Conservation (phyloP, 1,140 invertebrate genomes). For the Oreohelix idahoensis region DNA sequence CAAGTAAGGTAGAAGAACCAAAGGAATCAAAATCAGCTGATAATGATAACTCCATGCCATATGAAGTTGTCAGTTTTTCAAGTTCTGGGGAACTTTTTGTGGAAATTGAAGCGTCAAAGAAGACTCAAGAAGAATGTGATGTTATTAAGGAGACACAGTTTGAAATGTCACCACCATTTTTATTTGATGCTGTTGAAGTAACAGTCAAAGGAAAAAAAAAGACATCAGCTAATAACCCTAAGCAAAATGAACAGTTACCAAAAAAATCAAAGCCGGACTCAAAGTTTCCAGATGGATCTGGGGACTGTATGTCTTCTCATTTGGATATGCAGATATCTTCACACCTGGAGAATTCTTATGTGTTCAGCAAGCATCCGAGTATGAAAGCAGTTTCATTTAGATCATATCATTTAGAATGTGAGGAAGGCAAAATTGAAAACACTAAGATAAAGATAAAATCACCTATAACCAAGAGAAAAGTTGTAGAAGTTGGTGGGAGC, state of each 20-base stretch:
- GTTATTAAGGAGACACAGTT: conserved; percentile 23
- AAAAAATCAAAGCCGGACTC: neutral
- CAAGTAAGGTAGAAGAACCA: neutral
- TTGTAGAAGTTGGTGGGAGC: neutral
- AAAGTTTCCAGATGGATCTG: neutral
- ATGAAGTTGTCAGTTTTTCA: neutral
- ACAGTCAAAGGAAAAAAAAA: neutral
- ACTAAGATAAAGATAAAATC: neutral
- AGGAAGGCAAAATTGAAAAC: neutral
- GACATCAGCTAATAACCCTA: neutral
- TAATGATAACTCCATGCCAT: neutral
- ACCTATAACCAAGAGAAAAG: neutral
- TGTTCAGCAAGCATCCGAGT: neutral
- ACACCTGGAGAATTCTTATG: conserved; percentile 11
- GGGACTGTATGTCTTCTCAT: neutral
- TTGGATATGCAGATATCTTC: neutral
- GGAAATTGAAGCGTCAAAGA: neutral
- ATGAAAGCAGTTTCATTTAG: neutral
- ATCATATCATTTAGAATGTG: neutral
- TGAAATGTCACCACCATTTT: neutral
- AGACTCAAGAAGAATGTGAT: neutral
- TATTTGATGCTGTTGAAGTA: neutral
- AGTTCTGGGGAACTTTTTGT: conserved; percentile 8
- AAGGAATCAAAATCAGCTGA: neutral
- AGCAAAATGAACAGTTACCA: neutral